Conservation (phyloP, 2,113 vertebrate genomes). For the Sorex araneus region DNA sequence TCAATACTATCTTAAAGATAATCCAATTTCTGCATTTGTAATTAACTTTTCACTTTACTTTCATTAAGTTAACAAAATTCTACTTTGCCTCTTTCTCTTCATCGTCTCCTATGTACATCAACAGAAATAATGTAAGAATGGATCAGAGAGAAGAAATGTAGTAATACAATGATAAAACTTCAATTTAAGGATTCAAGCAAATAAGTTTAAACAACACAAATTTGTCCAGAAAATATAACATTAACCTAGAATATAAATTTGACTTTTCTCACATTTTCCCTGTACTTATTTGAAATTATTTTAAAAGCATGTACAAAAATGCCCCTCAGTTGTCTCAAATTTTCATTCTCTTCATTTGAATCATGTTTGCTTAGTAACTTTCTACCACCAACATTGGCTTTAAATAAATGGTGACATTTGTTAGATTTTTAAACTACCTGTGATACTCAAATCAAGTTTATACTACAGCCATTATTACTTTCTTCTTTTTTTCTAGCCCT, state of each 20-base stretch:
- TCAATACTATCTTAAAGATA: not conserved
- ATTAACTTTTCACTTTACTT: not conserved
- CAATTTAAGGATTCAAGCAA: not conserved
- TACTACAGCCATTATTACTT: not conserved
- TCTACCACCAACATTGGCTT: not conserved
- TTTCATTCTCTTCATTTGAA: not conserved
- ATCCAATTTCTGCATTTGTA: not conserved
- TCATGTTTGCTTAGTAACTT: not conserved
- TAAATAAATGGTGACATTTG: not conserved
- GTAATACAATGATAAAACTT: not conserved
- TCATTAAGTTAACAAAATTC: not conserved
- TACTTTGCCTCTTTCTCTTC: not conserved
- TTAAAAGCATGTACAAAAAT: not conserved
- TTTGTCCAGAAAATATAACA: not conserved
- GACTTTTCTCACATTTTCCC: not conserved
- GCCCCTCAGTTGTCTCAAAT: not conserved
- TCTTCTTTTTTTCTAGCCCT: not conserved
- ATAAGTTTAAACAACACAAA: not conserved
- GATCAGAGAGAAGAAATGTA: conserved; percentile 20
- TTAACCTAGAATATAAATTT: not conserved
- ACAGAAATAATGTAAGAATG: not conserved
- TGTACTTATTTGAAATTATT: not conserved
- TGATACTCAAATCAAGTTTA: not conserved
- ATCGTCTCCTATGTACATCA: not conserved
- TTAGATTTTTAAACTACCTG: not conserved